Conservation (phyloP, 2,113 vertebrate genomes). For the Oenanthe oenanthe region DNA sequence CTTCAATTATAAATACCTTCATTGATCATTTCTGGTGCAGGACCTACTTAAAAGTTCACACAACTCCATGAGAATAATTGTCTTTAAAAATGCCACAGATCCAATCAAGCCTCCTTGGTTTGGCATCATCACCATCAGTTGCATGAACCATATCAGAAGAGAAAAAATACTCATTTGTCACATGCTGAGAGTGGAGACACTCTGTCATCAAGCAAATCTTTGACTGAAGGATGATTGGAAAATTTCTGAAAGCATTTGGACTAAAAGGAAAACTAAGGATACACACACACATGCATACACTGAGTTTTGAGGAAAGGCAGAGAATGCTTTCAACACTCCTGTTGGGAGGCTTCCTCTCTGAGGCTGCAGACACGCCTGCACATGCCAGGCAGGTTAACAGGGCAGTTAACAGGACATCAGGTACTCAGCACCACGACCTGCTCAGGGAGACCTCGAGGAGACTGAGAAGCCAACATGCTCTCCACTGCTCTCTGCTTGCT, state of each 20-base stretch:
- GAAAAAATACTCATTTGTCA: not conserved
- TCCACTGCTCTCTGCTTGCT: not conserved
- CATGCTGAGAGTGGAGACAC: not conserved
- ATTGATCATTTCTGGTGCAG: not conserved
- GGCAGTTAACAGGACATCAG: constrained; percentile 21
- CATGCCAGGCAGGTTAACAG: constrained; percentile 10
- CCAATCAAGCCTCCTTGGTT: not conserved
- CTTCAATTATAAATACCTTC: not conserved
- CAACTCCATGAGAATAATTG: not conserved
- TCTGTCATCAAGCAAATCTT: not conserved
- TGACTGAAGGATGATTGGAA: not conserved
- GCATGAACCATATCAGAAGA: accelerated
- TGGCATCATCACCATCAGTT: not conserved
- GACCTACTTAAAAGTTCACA: not conserved
- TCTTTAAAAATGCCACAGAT: not conserved
- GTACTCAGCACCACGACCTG: not conserved
- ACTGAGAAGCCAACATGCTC: not conserved
- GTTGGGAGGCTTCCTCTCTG: not conserved
- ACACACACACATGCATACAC: accelerated
- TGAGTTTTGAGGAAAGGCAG: not conserved
- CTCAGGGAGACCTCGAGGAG: not conserved
- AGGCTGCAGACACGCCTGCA: not conserved
- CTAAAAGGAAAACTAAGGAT: not conserved
- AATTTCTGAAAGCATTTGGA: not conserved
- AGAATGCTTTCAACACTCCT: not conserved